A percentile compares a stretch with the other conserved stretches of the same genome.
phyloP scores from a whole-genome alignment of 2,888 invertebrate genomes.

The Antheraea assamensis region DNA sequence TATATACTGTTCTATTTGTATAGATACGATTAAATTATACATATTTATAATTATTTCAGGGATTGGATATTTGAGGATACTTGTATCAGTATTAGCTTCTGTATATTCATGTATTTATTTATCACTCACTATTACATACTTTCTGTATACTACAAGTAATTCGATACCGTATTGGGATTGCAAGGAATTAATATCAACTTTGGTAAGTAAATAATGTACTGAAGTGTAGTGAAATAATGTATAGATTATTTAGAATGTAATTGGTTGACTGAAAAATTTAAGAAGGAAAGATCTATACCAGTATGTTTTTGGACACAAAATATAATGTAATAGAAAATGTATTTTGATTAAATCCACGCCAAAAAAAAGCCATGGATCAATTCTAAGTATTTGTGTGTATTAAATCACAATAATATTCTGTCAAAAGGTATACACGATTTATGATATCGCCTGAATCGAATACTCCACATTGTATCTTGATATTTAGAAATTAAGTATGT shows the following conservation, averaged over 20 bases:
- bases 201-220: slow-evolving; percentile 54
- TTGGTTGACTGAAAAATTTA: neutral
- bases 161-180: slow-evolving; percentile 82
- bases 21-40: neutral
- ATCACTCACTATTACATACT: slow-evolving; percentile 78
- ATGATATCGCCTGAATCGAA: too few species aligned
- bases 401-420: too few species aligned
- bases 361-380: too few species aligned
- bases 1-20: neutral
- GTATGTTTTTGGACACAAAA: too few species aligned
- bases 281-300: neutral
- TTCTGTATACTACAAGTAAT: slow-evolving; percentile 81
- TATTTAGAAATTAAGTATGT: too few species aligned
- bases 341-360: too few species aligned
- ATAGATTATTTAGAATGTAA: neutral
- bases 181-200: slow-evolving; percentile 54
- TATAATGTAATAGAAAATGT: too few species aligned
- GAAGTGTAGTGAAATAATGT: neutral
- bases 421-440: too few species aligned
- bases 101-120: slow-evolving; percentile 83
- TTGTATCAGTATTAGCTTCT: slow-evolving; percentile 78
- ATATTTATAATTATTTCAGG: slow-evolving; percentile 67
- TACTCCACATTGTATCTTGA: too few species aligned
- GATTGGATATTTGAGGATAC: slow-evolving; percentile 82
- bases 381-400: too few species aligned